Conservation (phyloP, 2,888 invertebrate species). For the Platycheirus rosarum region DNA sequence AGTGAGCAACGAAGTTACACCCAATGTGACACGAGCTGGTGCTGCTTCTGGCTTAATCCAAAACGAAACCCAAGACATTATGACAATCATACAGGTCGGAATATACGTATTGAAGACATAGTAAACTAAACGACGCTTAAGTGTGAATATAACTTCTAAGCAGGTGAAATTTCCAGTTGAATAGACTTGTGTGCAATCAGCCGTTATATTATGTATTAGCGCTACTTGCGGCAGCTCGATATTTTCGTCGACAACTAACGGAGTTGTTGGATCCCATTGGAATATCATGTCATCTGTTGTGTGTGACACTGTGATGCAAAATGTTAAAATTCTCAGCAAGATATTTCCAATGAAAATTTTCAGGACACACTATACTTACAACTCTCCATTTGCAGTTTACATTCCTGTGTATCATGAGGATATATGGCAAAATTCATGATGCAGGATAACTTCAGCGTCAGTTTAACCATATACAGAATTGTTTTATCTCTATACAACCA, state of each 20-base stretch:
- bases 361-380: conserved; percentile 85
- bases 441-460: conserved; percentile 93
- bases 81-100: conserved; percentile 96
- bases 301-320: conserved; percentile 88
- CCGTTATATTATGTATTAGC: conserved; percentile 92
- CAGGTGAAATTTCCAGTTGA: conserved; percentile 92
- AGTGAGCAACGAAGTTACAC: conserved; percentile 94
- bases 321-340: not conserved
- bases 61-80: conserved; percentile 98
- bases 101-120: conserved; percentile 97
- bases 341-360: not conserved
- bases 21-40: conserved; percentile 95
- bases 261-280: conserved; percentile 94
- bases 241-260: conserved; percentile 93
- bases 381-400: conserved; percentile 97
- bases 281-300: conserved; percentile 95
- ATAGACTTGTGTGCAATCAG: conserved; percentile 92
- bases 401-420: conserved; percentile 97
- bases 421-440: conserved; percentile 98
- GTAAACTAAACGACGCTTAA: conserved; percentile 94
- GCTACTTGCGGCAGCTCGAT: conserved; percentile 95
- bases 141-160: conserved; percentile 93
- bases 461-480: conserved; percentile 92
- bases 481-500: conserved; percentile 95
- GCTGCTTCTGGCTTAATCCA: conserved; percentile 98